These are phyloP conservation scores for Acropternis orthonyx DNA, from an alignment of 2,797 vertebrate genomes.

Conservation along the genomic window DNA sequence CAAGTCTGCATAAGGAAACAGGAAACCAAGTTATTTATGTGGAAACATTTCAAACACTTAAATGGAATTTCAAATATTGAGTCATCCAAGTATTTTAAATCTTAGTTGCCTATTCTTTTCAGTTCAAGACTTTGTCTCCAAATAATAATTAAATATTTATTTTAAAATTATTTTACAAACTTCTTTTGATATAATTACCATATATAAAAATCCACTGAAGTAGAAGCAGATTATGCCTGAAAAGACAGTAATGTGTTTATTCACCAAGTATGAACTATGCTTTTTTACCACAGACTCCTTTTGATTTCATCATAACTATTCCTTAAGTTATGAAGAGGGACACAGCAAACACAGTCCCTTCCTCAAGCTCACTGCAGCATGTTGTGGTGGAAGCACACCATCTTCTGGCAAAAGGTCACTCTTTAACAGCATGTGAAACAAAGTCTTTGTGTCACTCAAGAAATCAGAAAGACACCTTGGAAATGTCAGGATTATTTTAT, in stretches of 20 bases:
- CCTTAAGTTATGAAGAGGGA: neutral
- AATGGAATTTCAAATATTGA: neutral
- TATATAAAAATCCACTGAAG: neutral
- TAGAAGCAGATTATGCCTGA: neutral
- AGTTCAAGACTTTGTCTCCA: neutral
- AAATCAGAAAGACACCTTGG: neutral
- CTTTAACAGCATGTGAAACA: neutral
- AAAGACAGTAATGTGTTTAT: neutral
- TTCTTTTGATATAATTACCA: neutral
- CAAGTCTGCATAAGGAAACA: neutral
- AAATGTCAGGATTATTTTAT: neutral
- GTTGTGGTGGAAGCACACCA: conserved; percentile 2
- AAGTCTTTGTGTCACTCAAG: neutral
- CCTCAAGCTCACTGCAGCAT: neutral
- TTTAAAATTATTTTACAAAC: neutral
- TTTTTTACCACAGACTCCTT: neutral
- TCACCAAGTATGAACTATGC: neutral
- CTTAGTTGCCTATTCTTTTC: neutral
- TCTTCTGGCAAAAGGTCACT: conserved; percentile 16
- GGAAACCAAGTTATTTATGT: neutral
- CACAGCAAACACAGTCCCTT: neutral
- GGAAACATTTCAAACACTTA: neutral
- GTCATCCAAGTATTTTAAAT: neutral
- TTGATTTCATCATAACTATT: neutral
- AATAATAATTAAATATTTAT: neutral